phyloP scores from a whole-genome alignment of 2,888 invertebrate genomes.

The Busseola fusca region DNA sequence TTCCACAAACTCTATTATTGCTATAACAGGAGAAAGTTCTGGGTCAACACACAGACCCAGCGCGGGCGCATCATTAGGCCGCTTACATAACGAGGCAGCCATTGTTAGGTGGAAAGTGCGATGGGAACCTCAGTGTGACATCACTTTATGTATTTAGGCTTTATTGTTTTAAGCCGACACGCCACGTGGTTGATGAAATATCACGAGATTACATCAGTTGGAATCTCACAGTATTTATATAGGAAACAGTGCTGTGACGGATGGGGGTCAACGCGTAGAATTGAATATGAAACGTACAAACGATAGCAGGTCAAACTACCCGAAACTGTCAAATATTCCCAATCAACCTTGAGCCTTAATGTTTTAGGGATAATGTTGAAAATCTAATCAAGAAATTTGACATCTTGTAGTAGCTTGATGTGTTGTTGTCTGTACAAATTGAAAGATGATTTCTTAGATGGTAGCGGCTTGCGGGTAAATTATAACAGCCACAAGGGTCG shows the following conservation, averaged over 20 bases:
- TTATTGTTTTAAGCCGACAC: conserved; percentile 32
- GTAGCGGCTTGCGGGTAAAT: background rate
- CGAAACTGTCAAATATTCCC: too few species aligned
- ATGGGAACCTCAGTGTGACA: conserved; percentile 51
- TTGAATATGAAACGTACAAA: background rate
- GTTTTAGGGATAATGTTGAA: too few species aligned
- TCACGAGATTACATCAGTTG: conserved; percentile 27
- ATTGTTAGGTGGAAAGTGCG: conserved; percentile 55
- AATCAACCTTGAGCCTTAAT: too few species aligned
- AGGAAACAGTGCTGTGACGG: conserved; percentile 21
- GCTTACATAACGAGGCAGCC: conserved; percentile 53
- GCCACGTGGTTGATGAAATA: conserved; percentile 46
- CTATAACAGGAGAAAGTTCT: conserved; percentile 65
- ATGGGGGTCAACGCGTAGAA: background rate
- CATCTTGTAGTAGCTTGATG: too few species aligned
- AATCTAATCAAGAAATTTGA: too few species aligned
- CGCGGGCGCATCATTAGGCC: conserved; percentile 33
- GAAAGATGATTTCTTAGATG: background rate
- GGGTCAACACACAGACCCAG: conserved; percentile 62
- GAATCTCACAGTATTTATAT: conserved; percentile 23
- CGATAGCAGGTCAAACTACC: too few species aligned
- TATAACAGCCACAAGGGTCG: too few species aligned
- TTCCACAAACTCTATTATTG: background rate
- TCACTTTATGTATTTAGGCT: conserved; percentile 51
- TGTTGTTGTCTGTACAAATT: too few species aligned